These are phyloP conservation scores for Tinea trinotella DNA, from an alignment of 2,888 invertebrate genomes.

Conservation along the genomic window DNA sequence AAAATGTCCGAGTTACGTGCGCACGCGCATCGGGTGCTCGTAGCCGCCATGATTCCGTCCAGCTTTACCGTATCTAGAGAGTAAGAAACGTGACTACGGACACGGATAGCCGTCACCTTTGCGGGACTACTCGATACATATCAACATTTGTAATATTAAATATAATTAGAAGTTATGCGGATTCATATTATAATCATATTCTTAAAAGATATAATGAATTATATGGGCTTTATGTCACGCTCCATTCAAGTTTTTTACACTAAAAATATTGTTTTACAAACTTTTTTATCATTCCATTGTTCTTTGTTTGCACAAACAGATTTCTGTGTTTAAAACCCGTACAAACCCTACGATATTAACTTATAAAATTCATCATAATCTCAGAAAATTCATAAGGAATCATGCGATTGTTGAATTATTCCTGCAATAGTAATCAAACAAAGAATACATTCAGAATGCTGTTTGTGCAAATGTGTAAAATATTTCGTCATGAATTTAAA, in stretches of 20 bases:
- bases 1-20: neutral
- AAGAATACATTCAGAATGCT: no score
- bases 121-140: slow-evolving; percentile 82
- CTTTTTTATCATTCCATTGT: neutral
- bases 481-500: neutral
- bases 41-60: slow-evolving; percentile 72
- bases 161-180: slow-evolving; percentile 69
- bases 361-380: no score
- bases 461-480: neutral
- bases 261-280: slow-evolving; percentile 28
- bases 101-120: slow-evolving; percentile 68
- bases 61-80: slow-evolving; percentile 70
- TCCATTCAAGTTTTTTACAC: slow-evolving; percentile 35
- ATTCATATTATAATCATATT: slow-evolving; percentile 73
- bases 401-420: no score
- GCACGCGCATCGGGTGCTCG: slow-evolving; percentile 38
- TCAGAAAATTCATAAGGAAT: no score
- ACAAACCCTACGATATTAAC: no score
- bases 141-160: slow-evolving; percentile 77
- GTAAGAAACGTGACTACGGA: slow-evolving; percentile 72
- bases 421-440: no score
- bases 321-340: no score
- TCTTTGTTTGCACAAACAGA: no score
- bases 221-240: slow-evolving; percentile 65
- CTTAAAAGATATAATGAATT: slow-evolving; percentile 42